Conservation (phyloP, 2,113 vertebrate genomes). For the Eulemur macaco region DNA sequence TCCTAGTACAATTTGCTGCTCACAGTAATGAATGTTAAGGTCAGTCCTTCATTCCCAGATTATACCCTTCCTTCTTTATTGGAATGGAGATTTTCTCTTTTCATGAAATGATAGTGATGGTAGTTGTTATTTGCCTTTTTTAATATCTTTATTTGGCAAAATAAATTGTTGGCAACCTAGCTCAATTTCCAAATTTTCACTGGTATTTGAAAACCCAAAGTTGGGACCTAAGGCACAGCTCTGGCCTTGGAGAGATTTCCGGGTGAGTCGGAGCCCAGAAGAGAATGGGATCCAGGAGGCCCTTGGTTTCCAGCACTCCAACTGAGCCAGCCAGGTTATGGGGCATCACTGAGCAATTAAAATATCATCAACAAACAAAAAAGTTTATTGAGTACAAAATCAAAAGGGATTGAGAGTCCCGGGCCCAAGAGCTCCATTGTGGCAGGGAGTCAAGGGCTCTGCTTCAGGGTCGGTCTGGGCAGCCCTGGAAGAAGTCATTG, state of each 20-base stretch:
- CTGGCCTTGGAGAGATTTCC: neutral
- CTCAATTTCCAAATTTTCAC: neutral
- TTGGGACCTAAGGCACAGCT: neutral
- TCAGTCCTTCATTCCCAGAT: neutral
- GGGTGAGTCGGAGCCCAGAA: neutral
- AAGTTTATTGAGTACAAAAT: constrained; percentile 60
- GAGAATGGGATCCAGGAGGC: neutral
- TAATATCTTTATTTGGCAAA: neutral
- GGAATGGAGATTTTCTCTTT: neutral
- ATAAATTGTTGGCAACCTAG: neutral
- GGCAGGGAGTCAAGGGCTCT: fast-evolving
- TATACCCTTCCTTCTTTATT: neutral
- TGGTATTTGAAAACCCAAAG: neutral
- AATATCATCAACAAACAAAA: neutral
- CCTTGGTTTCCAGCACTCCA: neutral
- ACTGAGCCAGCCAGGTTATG: neutral
- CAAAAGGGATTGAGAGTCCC: neutral
- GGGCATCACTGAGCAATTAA: neutral
- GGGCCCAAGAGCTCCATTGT: neutral
- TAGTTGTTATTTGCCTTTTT: neutral
- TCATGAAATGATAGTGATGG: neutral
- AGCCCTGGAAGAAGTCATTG: constrained; percentile 61
- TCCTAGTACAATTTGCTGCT: neutral
- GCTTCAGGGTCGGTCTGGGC: neutral
- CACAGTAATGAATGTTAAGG: neutral